Base-by-base conservation (phyloP, 2,888 invertebrate genomes). In the Euplexia lucipara region DNA sequence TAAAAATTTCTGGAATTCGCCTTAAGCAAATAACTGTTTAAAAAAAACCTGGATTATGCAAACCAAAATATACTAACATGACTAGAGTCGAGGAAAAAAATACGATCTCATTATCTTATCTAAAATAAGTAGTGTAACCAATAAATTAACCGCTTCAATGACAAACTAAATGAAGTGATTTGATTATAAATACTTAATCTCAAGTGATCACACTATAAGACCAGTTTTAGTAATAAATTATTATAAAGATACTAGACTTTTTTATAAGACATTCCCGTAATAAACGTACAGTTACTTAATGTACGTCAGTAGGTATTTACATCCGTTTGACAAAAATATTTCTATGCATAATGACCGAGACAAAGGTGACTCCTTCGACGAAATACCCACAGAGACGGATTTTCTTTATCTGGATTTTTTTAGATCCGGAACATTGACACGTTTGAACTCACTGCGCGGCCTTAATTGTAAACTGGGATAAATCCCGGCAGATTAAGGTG, bases 231-330 rank as follows among this genome's bases (percentile, higher is more conserved):
- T 18, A 48, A 37, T 69, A 37, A 39, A 39, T 54, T 39, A 48
- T 32, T 8, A 8, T n/a, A 20, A 12, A 12, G 14, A 10, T 16
- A n/a, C 26, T 20, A 69, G 26, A 67, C 37, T 9, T 52, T 70
- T 49, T 54, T 70, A 32, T 37, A 44, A 39, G 64, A 54, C 22
- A 64, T 71, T 69, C 49, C 64, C 42, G n/a, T 49, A 44, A 49
- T 39, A 18, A 16, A 45, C 0, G 51, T 44, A 53, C 47, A 34
- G 42, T 62, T 62, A 34, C 10, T 45, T 47, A 3, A 10, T n/a
- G 22, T 68, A 63, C 63, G 63, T 42, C 32, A 51, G n/a, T 39
- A 26, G 26, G 26, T 26, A 2, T 5, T 26, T 26, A 63, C 10
- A 51, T 69, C 64, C 69, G 72, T 35, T 32, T 56, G 35, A 8